phyloP scores from a whole-genome alignment of 2,888 invertebrate genomes.

The Clistopyga incitator region DNA sequence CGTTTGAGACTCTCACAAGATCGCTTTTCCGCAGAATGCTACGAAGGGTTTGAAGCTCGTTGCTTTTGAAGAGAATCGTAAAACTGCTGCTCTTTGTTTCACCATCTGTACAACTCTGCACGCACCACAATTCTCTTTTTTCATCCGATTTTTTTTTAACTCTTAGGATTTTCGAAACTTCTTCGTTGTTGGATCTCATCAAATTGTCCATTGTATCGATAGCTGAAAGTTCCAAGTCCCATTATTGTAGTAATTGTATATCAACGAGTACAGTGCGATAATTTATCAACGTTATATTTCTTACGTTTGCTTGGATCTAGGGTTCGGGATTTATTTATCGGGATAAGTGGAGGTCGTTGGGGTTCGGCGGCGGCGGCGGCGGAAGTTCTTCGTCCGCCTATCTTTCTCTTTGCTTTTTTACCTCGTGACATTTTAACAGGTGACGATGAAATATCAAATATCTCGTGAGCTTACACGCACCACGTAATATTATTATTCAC shows the following conservation, averaged over 20 bases:
- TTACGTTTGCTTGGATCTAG: conserved; percentile 39
- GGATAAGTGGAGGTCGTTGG: not conserved
- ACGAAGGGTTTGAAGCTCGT: conserved; percentile 79
- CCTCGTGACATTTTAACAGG: conserved; percentile 61
- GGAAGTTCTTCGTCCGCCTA: conserved; percentile 46
- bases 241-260: too few species aligned
- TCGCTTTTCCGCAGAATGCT: conserved; percentile 78
- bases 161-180: not conserved
- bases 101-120: not conserved
- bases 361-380: not conserved
- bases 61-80: conserved; percentile 75
- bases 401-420: conserved; percentile 65
- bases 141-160: conserved; percentile 4
- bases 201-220: conserved; percentile 4
- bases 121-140: not conserved
- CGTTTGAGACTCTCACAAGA: conserved; percentile 75
- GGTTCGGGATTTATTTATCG: conserved; percentile 49
- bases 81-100: conserved; percentile 51
- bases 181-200: conserved; percentile 5
- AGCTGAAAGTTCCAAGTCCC: conserved; percentile 11
- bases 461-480: not conserved
- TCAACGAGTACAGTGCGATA: not conserved
- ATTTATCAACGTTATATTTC: not conserved
- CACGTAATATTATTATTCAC: too few species aligned
- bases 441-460: not conserved